A percentile compares a stretch with the other conserved stretches of the same genome.
These are phyloP conservation scores for Rhagonycha lutea DNA, from an alignment of 2,888 invertebrate species.

Conservation along the genomic window DNA sequence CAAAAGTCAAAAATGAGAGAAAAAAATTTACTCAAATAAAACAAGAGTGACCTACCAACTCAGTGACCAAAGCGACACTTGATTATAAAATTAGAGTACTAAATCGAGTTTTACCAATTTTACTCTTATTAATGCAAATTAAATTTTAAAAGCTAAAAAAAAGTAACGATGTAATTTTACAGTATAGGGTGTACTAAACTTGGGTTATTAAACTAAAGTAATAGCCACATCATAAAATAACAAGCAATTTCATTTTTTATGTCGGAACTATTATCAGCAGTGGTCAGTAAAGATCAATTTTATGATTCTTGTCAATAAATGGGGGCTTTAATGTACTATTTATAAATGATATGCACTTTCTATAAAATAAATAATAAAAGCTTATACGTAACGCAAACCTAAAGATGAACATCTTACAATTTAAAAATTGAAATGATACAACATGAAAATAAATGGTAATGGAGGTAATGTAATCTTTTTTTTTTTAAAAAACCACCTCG, in stretches of 20 bases:
- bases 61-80: too few species aligned
- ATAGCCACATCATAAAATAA: not conserved
- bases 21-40: too few species aligned
- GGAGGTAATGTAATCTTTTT: too few species aligned
- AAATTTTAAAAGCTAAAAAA: not conserved
- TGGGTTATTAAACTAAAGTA: not conserved
- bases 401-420: too few species aligned
- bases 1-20: too few species aligned
- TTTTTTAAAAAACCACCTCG: too few species aligned
- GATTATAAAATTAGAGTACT: not conserved
- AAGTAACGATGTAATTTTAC: not conserved
- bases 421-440: too few species aligned
- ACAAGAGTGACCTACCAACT: too few species aligned
- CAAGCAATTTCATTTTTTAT: not conserved
- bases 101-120: not conserved
- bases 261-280: not conserved
- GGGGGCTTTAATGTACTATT: not conserved
- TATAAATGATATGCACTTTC: not conserved
- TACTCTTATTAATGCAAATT: not conserved
- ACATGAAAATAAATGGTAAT: too few species aligned
- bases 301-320: not conserved
- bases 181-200: not conserved
- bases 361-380: not conserved
- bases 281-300: not conserved
- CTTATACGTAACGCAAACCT: not conserved